Evolutionary conservation across 2,797 vertebrate species (phyloP).

Genomic region (Peromyscus aztecus): DNA sequence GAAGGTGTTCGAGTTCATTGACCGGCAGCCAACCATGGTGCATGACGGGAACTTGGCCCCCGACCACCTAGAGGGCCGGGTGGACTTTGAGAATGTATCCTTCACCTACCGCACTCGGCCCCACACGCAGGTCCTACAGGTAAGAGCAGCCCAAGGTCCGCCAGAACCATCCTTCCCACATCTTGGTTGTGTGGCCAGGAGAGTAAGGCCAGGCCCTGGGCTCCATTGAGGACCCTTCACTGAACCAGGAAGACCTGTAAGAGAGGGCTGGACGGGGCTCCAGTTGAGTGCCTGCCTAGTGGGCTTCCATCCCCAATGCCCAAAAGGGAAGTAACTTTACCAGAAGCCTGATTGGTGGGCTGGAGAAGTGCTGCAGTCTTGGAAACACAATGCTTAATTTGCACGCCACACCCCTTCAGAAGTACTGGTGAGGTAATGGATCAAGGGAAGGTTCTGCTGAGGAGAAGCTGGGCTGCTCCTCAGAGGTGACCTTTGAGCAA

Average conservation of each 20-base stretch:
- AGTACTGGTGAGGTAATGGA: neutral
- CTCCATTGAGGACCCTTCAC: neutral
- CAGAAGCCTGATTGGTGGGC: neutral
- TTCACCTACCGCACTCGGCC: constrained; percentile 96
- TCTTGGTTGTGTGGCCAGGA: neutral
- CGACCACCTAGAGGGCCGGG: constrained; percentile 91
- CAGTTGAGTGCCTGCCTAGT: neutral
- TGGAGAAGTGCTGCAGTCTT: neutral
- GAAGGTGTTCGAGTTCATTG: constrained; percentile 97
- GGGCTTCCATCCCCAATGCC: neutral
- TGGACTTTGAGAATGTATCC: constrained; percentile 95
- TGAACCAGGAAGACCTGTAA: neutral
- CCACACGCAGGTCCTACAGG: constrained; percentile 93
- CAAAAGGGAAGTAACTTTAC: neutral
- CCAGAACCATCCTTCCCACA: neutral
- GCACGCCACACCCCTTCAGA: neutral
- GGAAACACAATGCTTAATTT: neutral
- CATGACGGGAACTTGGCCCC: constrained; percentile 91
- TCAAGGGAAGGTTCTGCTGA: neutral
- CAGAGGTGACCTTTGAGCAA: neutral
- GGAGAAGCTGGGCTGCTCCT: neutral
- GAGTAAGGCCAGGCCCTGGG: neutral
- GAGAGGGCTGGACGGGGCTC: neutral
- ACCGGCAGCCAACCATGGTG: constrained; percentile 92
- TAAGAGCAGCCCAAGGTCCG: constrained; percentile 59